These are phyloP conservation scores for Pentalonia nigronervosa DNA, from an alignment of 1,140 invertebrate species.

Conservation along the genomic window DNA sequence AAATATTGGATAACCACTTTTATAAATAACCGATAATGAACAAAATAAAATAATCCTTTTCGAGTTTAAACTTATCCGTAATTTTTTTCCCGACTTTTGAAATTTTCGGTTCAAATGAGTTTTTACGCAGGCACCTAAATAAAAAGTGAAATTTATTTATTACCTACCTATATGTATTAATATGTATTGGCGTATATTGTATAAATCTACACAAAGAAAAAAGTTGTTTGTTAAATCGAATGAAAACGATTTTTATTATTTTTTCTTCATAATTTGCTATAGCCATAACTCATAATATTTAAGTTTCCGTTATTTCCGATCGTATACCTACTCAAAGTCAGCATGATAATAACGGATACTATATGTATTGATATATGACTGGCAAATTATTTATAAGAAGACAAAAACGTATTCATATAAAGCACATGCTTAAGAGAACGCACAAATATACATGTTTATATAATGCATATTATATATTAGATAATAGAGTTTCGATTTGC, in stretches of 20 bases:
- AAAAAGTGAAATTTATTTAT: constrained; percentile 1
- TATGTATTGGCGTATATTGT: no score
- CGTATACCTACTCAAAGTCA: neutral
- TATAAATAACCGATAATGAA: neutral
- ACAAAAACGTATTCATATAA: neutral
- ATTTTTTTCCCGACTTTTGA: neutral
- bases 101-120: neutral
- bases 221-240: neutral
- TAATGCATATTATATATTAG: neutral
- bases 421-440: neutral
- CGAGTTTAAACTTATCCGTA: neutral
- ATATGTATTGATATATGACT: constrained; percentile 1
- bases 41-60: neutral
- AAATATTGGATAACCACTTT: neutral
- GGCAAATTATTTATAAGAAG: neutral
- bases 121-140: neutral
- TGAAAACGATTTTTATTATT: neutral
- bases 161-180: neutral
- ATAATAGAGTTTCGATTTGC: neutral
- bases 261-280: neutral
- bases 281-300: constrained; percentile 18
- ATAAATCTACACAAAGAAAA: neutral
- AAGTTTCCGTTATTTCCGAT: neutral
- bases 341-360: constrained; percentile 11
- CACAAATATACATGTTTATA: neutral